These are phyloP conservation scores for Galaxea fascicularis DNA, from an alignment of 92 coral and sea anemone genomes.

Conservation along the genomic window DNA sequence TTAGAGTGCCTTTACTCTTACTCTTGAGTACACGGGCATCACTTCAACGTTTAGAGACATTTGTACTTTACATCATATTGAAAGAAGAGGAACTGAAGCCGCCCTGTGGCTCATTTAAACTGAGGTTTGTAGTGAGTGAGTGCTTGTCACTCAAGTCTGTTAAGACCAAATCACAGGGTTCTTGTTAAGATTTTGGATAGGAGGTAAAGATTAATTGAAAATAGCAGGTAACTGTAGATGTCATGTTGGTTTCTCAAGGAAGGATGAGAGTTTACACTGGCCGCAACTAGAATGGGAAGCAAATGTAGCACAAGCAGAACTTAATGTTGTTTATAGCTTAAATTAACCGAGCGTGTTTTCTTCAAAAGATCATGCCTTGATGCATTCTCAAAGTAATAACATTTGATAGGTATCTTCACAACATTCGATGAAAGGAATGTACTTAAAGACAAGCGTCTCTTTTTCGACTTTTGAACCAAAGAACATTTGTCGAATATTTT, in stretches of 20 bases:
- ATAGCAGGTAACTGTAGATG: no score
- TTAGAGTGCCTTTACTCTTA: background rate
- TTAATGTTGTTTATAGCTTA: background rate
- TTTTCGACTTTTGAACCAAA: constrained; percentile 4
- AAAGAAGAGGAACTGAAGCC: background rate
- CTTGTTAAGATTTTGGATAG: no score
- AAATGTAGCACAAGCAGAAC: constrained; percentile 26
- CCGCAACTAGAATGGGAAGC: constrained; percentile 37
- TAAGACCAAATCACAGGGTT: no score
- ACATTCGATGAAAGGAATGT: constrained; percentile 4
- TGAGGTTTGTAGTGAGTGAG: background rate
- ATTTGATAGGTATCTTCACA: background rate
- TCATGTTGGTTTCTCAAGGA: constrained; percentile 18
- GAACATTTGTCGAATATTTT: no score
- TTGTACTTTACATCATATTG: no score
- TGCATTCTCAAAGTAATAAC: constrained; percentile 12
- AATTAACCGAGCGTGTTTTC: background rate
- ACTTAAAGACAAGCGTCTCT: background rate
- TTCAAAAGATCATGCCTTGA: constrained; percentile 7
- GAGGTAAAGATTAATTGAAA: no score
- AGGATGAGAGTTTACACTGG: constrained; percentile 11
- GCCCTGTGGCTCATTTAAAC: background rate
- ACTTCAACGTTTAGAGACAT: background rate
- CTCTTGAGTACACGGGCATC: background rate
- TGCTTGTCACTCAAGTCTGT: background rate